Evolutionary conservation across 2,113 vertebrate genomes (phyloP).

Genomic region (Xenopus borealis): DNA sequence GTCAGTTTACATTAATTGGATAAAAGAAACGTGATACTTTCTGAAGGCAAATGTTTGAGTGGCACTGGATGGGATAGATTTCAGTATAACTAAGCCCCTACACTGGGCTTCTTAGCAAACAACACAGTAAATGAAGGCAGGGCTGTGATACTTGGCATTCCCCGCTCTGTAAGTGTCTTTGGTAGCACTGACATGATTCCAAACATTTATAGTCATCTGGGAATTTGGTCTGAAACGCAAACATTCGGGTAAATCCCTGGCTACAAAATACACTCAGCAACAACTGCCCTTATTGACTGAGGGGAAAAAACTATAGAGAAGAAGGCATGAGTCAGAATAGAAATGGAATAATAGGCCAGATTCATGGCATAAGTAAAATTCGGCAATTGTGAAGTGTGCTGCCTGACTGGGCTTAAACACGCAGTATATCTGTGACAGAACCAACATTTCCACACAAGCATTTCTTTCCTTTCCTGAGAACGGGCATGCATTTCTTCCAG

Average conservation of each 20-base stretch:
- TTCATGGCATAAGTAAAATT: constrained; percentile 10
- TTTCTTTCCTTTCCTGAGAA: constrained; percentile 28
- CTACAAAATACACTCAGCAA: too few species aligned
- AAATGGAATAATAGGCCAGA: constrained; percentile 17
- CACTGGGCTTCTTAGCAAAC: too few species aligned
- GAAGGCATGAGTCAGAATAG: not conserved
- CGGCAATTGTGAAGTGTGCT: constrained; percentile 7
- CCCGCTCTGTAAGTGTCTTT: too few species aligned
- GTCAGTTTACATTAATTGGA: too few species aligned
- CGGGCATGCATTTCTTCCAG: constrained; percentile 37
- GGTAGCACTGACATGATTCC: not conserved
- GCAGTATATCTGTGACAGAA: constrained; percentile 4
- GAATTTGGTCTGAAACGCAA: constrained; percentile 8
- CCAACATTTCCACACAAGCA: constrained; percentile 34
- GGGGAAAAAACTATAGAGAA: constrained; percentile 5
- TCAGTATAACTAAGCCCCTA: too few species aligned
- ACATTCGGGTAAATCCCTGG: not conserved
- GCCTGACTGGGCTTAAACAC: not conserved
- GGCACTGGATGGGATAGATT: too few species aligned
- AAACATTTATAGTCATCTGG: not conserved
- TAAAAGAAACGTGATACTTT: too few species aligned
- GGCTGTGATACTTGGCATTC: too few species aligned
- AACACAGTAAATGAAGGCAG: too few species aligned
- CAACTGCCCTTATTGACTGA: too few species aligned
- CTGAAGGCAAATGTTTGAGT: too few species aligned